These are phyloP conservation scores for Nyleta sp. DNA, from an alignment of 2,888 invertebrate species.

Conservation along the genomic window DNA sequence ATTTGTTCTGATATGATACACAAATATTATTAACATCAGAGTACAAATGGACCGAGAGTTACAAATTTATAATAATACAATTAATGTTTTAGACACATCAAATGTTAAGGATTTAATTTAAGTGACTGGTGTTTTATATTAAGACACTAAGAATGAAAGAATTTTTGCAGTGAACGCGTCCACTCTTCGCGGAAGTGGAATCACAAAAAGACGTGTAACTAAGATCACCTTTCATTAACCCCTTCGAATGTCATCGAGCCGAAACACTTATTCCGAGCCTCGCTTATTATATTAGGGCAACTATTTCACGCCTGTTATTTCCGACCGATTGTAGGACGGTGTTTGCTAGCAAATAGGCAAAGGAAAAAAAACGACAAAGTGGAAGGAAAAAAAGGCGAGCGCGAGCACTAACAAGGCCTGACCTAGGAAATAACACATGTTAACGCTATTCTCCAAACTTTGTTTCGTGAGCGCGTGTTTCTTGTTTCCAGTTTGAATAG, in stretches of 20 bases:
- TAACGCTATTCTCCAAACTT: conserved; percentile 60
- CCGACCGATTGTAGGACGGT: conserved; percentile 24
- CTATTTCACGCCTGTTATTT: conserved; percentile 50
- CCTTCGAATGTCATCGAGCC: conserved; percentile 21
- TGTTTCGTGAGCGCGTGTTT: conserved; percentile 65
- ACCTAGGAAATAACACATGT: conserved; percentile 62
- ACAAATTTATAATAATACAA: no score
- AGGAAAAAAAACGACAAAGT: conserved; percentile 36
- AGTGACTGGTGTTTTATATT: no score
- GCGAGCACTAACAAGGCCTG: conserved; percentile 59
- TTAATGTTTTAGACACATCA: no score
- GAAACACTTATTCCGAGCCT: conserved; percentile 6
- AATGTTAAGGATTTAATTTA: no score
- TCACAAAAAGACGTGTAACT: background rate
- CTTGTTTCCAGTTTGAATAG: conserved; percentile 62
- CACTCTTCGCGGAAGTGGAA: no score
- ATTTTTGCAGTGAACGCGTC: no score
- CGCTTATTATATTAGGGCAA: conserved; percentile 44
- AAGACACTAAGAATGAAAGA: no score
- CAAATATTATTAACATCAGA: no score
- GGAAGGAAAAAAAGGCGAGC: conserved; percentile 42
- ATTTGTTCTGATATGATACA: no score
- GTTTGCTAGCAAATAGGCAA: conserved; percentile 54
- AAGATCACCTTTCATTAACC: conserved; percentile 15
- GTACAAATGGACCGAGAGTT: no score